Conservation (phyloP, 2,888 invertebrate genomes). For the Dynastes hyllus region DNA sequence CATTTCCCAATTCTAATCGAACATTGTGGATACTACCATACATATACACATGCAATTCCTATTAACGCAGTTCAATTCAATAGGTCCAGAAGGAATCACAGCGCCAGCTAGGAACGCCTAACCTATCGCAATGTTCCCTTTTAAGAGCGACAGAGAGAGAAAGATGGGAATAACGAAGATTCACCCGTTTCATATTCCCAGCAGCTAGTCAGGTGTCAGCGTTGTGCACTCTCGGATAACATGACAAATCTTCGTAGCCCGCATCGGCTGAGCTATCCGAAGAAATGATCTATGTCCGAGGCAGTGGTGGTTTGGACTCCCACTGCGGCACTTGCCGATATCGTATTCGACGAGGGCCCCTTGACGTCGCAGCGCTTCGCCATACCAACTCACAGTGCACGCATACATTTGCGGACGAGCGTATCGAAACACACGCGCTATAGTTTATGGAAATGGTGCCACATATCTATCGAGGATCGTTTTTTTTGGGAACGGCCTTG, state of each 20-base stretch:
- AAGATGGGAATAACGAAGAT: conserved; percentile 7
- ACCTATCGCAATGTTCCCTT: neutral
- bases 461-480: conserved; percentile 54
- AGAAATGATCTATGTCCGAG: conserved; percentile 58
- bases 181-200: conserved; percentile 55
- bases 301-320: conserved; percentile 42
- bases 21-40: neutral
- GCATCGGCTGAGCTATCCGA: conserved; percentile 56
- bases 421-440: conserved; percentile 2
- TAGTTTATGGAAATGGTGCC: conserved; percentile 56
- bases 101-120: neutral
- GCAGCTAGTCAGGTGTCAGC: conserved; percentile 58
- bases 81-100: neutral
- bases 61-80: neutral
- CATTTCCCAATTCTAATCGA: neutral
- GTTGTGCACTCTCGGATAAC: conserved; percentile 57
- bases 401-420: too few species aligned
- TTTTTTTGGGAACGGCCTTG: conserved; percentile 57
- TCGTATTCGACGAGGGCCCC: conserved; percentile 18
- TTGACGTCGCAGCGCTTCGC: too few species aligned
- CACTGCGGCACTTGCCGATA: conserved; percentile 32
- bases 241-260: conserved; percentile 60
- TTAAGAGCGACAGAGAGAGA: neutral
- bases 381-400: too few species aligned
- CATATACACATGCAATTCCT: neutral